Evolutionary conservation across 2,888 invertebrate species (phyloP), one percentile per base, ranked within the genome.

Genomic region (Cerceris ruficornis): DNA sequence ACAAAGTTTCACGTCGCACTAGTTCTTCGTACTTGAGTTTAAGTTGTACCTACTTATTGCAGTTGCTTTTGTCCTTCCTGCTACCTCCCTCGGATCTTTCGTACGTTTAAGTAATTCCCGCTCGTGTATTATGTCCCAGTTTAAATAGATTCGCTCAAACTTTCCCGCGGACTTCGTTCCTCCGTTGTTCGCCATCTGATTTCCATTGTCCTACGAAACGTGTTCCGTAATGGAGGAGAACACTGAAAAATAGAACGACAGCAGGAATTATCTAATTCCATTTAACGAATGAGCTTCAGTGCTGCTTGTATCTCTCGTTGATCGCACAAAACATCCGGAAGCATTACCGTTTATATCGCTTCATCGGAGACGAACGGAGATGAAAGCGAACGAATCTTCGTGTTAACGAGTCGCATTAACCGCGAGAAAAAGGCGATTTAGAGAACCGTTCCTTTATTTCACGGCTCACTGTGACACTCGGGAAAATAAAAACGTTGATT

Each of bases 11-110:
- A 60, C 60, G 52, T 39, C 54, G 66, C 43, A 66, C 62, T 13
- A 65, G 58, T 60, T 61, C 54, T 69, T 65, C 62, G 65, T 66
- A 14, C 43, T 66, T 58, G 13, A 61, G 55, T 71, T 71, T 65
- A 68, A 71, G 66, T 75, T 72, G 42, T 62, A 15, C 62, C 71
- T 75, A 80, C 78, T 80, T 80, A 71, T 69, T 55, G 79, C 62
- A 52, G 70, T 74, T 60, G 57, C 74, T 67, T 65, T 69, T 66
- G 42, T 80, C 61, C 66, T 41, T 49, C 50, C 75, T 70, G 59
- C 69, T 69, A 66, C 66, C 41, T 54, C 66, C 41, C 54, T 14
- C 61, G 64, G 52, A 60, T 69, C 59, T 46, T 70, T 54, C 9
- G 57, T 57, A 61, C 42, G 72, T 75, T 64, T 52, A 14, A 77